phyloP scores from a whole-genome alignment of 2,113 vertebrate species.

The Oreochromis niloticus region DNA sequence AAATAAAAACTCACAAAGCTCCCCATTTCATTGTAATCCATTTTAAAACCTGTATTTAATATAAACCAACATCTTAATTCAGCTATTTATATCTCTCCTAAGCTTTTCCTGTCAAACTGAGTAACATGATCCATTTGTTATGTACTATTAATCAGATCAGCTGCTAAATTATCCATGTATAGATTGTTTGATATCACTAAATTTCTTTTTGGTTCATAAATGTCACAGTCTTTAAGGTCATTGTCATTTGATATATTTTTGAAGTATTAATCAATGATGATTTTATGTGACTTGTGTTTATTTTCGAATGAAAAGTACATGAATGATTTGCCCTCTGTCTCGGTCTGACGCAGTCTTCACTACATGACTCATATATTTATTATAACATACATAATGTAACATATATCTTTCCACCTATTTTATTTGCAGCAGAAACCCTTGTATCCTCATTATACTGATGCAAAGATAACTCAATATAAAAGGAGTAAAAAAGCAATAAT shows the following conservation, averaged over 20 bases:
- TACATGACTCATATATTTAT: neutral
- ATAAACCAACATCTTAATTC: neutral
- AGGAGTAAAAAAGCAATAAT: neutral
- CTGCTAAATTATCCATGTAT: neutral
- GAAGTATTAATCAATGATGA: neutral
- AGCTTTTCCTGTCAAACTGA: neutral
- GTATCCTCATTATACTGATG: neutral
- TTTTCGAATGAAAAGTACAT: neutral
- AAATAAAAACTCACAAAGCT: neutral
- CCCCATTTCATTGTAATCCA: neutral
- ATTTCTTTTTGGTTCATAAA: neutral
- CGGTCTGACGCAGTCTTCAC: neutral
- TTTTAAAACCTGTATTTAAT: neutral
- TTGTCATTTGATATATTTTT: neutral
- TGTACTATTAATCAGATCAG: neutral
- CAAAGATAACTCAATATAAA: neutral
- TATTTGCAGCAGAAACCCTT: neutral
- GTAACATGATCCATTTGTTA: neutral
- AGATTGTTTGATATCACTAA: neutral
- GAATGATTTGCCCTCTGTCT: neutral
- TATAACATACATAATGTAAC: neutral
- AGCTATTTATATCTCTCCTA: neutral
- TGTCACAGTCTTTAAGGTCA: neutral
- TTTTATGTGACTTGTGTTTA: neutral
- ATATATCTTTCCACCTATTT: neutral